Evolutionary conservation across 1,140 invertebrate species (phyloP), one percentile per base, ranked within the genome.

Genomic region (Paraescarpia echinospica): DNA sequence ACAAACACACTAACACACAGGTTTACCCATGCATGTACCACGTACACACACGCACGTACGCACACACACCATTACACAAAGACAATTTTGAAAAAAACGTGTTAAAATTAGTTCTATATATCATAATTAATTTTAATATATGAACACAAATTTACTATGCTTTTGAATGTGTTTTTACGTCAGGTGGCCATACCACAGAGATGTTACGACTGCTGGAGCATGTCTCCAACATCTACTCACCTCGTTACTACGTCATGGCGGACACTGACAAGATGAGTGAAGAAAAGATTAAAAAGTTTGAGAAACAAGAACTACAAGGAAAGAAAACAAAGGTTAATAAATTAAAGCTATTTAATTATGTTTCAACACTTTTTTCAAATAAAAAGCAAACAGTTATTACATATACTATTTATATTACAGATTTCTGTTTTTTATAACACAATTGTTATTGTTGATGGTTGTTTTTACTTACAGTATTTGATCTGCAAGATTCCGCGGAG

Each of bases 101-200:
- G 41, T 41, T 41, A 41, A 41, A 41, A 41, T 41, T 4, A 41
- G 12, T 41, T 41, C 4, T 41, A n/a, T n/a, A n/a, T n/a, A n/a
- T n/a, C n/a, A n/a, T n/a, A n/a, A n/a, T n/a, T n/a, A n/a, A n/a
- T n/a, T n/a, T n/a, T n/a, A 77, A 77, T 18, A 77, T 27, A 18
- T 77, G 59, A 22, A 77, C 14, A 77, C 59, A 77, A 77, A 77
- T 77, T 18, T 77, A 77, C 41, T 4, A 77, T 22, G 18, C 0
- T 77, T 27, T 6, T 77, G 22, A 77, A 77, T 77, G 14, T 77
- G 59, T 77, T 77, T 51, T 77, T 77, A 77, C 35, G 92, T 92
- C 93, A 94, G 97, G 98, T 92, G 98, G 98, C 22, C 98, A 99
- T 95, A 99, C 98, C 4, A 97, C 97, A 41, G 98, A 99, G 97